A percentile compares a stretch with the other conserved stretches of the same genome.
These are phyloP conservation scores for Glossosoma conforme DNA, from an alignment of 1,140 invertebrate genomes.

Conservation along the genomic window DNA sequence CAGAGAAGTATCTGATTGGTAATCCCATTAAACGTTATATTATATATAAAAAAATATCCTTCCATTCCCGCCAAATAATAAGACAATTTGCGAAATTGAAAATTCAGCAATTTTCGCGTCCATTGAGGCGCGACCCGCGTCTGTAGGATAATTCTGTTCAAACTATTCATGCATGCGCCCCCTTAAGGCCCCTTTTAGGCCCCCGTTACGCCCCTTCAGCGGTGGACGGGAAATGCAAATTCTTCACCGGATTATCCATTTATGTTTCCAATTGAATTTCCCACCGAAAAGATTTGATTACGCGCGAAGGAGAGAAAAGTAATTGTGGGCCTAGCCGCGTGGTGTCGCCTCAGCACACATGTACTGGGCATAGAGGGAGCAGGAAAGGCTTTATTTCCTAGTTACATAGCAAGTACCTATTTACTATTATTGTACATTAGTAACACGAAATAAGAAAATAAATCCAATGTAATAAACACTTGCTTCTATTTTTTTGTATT, in stretches of 20 bases:
- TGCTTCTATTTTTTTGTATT: too few relatives aligned
- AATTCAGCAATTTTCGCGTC: constrained; percentile 31
- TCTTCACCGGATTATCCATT: constrained; percentile 31
- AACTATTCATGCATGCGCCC: constrained; percentile 27
- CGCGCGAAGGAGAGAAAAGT: constrained; percentile 4
- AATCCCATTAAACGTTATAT: constrained; percentile 9
- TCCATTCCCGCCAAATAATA: constrained; percentile 20
- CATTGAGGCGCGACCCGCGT: constrained; percentile 17
- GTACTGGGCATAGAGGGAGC: too few relatives aligned
- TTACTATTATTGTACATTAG: too few relatives aligned
- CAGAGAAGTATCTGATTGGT: constrained; percentile 6
- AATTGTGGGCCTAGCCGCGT: background rate
- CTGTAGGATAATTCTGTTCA: constrained; percentile 30
- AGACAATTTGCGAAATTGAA: constrained; percentile 32
- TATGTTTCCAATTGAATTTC: constrained; percentile 30
- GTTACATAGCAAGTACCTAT: too few relatives aligned
- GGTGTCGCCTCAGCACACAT: background rate
- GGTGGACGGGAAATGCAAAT: constrained; percentile 27
- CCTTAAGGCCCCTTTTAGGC: background rate
- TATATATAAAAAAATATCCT: constrained; percentile 5
- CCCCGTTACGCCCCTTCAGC: background rate
- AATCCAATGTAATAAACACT: too few relatives aligned
- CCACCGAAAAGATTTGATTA: constrained; percentile 28
- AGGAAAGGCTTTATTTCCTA: too few relatives aligned
- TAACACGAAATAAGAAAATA: too few relatives aligned